Conservation (phyloP, 2,797 vertebrate genomes). For the Amphiprion clarkii region DNA sequence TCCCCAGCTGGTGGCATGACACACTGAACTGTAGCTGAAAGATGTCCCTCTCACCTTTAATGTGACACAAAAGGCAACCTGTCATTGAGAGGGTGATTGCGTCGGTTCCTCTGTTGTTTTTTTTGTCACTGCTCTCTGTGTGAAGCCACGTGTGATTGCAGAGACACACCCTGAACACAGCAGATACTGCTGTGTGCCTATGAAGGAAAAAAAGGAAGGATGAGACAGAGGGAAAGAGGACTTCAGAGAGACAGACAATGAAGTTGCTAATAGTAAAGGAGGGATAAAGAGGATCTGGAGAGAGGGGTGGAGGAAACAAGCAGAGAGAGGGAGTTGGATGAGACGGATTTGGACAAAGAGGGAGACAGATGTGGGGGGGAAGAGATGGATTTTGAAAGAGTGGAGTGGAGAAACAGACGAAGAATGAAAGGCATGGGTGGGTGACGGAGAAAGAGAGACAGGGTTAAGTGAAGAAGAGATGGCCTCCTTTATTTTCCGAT, state of each 20-base stretch:
- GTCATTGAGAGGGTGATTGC: slow-evolving; percentile 49
- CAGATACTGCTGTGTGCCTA: slow-evolving; percentile 18
- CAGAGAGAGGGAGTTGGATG: slow-evolving; percentile 19
- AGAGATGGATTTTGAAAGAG: slow-evolving; percentile 27
- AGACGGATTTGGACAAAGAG: slow-evolving; percentile 26
- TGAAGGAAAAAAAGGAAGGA: slow-evolving; percentile 19
- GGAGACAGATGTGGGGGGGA: slow-evolving; percentile 5
- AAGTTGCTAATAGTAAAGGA: slow-evolving; percentile 40
- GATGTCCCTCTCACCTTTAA: slow-evolving; percentile 65
- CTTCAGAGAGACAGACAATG: slow-evolving; percentile 22
- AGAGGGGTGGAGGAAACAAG: slow-evolving; percentile 32
- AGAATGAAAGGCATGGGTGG: slow-evolving; percentile 22
- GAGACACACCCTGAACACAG: slow-evolving; percentile 45
- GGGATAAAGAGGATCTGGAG: slow-evolving; percentile 47
- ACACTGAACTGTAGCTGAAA: slow-evolving; percentile 54
- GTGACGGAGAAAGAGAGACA: slow-evolving; percentile 25
- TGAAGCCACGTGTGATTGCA: slow-evolving; percentile 57
- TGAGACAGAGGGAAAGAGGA: slow-evolving; percentile 20
- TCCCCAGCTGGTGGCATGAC: slow-evolving; percentile 41
- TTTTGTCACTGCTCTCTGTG: slow-evolving; percentile 24
- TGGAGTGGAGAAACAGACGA: slow-evolving; percentile 26
- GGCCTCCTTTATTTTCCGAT: slow-evolving; percentile 57
- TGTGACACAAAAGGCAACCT: slow-evolving; percentile 54
- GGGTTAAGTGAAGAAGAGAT: slow-evolving; percentile 54
- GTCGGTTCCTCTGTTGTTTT: slow-evolving; percentile 36